These are phyloP conservation scores for Oegoconia quadripuncta DNA, from an alignment of 2,888 invertebrate genomes.

Conservation along the genomic window DNA sequence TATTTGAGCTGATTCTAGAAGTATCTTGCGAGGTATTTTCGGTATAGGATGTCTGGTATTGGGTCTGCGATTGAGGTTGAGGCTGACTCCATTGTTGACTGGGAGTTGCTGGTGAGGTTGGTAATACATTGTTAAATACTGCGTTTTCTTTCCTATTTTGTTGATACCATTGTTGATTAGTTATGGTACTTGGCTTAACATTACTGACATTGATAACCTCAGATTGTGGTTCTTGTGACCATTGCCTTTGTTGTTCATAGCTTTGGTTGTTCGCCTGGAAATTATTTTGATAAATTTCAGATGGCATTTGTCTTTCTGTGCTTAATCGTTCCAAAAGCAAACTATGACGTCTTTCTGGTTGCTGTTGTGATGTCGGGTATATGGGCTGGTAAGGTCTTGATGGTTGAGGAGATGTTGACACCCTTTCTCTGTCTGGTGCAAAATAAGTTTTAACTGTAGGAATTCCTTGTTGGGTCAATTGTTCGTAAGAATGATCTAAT, in stretches of 20 bases:
- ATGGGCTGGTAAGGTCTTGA: constrained; percentile 54
- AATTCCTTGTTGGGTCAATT: constrained; percentile 48
- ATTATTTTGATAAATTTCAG: constrained; percentile 58
- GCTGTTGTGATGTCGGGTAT: constrained; percentile 48
- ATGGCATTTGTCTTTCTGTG: constrained; percentile 61
- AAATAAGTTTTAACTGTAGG: constrained; percentile 64
- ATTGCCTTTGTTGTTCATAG: constrained; percentile 52
- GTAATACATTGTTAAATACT: constrained; percentile 45
- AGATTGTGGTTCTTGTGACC: constrained; percentile 61
- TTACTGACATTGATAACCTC: constrained; percentile 66
- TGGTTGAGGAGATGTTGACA: constrained; percentile 50
- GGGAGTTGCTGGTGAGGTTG: constrained; percentile 34
- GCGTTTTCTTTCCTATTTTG: constrained; percentile 51
- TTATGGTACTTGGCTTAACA: constrained; percentile 66
- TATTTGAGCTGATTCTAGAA: constrained; percentile 34
- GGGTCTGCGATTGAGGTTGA: constrained; percentile 28
- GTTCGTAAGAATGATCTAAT: constrained; percentile 60
- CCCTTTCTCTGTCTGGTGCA: constrained; percentile 52
- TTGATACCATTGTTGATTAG: constrained; percentile 70
- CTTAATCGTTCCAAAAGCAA: constrained; percentile 65
- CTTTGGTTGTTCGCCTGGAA: constrained; percentile 45
- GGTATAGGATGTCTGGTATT: constrained; percentile 34
- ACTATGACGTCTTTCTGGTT: constrained; percentile 65
- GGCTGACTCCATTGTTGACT: constrained; percentile 36
- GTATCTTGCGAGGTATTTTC: constrained; percentile 43